These are phyloP conservation scores for Bimastos eiseni DNA, from an alignment of 2,888 invertebrate genomes.

Conservation along the genomic window DNA sequence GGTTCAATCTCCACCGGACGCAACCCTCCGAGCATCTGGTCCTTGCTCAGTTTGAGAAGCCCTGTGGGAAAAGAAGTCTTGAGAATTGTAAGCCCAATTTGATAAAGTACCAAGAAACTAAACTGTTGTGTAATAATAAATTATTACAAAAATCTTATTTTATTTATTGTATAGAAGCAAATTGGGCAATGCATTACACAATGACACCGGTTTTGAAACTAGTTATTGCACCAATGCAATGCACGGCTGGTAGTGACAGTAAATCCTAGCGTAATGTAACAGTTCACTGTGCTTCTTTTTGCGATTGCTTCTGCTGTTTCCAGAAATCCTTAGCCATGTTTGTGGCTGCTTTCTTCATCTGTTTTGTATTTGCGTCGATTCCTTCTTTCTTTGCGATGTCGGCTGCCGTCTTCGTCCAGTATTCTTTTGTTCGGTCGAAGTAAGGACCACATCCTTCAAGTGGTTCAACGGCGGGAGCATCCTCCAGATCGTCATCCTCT, in stretches of 20 bases:
- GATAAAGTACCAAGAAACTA: neutral
- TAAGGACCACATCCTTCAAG: slow-evolving; percentile 52
- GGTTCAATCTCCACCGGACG: no score
- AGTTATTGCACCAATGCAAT: neutral
- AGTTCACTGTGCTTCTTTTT: neutral
- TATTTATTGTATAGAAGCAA: neutral
- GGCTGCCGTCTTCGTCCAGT: slow-evolving; percentile 55
- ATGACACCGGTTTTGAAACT: neutral
- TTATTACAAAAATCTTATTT: neutral
- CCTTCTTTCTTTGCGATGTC: slow-evolving; percentile 54
- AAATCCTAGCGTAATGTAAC: neutral
- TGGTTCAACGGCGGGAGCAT: slow-evolving; percentile 50
- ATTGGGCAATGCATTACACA: neutral
- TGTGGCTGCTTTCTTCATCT: slow-evolving; percentile 53
- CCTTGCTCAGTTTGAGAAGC: no score
- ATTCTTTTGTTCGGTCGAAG: slow-evolving; percentile 53
- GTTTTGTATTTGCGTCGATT: slow-evolving; percentile 49
- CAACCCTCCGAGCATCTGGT: no score
- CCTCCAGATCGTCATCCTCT: slow-evolving; percentile 46
- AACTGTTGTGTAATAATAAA: neutral
- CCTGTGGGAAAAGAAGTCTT: no score
- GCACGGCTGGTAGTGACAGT: neutral
- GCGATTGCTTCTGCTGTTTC: slow-evolving; percentile 25
- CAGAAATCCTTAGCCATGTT: slow-evolving; percentile 52
- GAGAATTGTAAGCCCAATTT: no score